Base-by-base conservation (phyloP, 2,888 invertebrate genomes). In the Caenorhabditis sp. region DNA sequence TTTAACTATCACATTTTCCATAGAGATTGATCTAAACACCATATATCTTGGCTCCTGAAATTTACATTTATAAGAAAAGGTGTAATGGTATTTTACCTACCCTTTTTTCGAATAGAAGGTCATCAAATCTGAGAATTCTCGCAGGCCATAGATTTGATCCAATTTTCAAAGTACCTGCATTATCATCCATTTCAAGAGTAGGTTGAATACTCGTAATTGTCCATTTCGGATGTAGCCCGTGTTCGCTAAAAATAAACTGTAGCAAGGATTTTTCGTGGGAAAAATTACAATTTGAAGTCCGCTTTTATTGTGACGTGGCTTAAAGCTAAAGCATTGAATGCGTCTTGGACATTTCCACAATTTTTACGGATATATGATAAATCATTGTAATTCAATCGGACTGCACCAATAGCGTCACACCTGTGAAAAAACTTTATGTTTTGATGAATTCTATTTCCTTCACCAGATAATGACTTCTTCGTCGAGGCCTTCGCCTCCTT, bases 381-480 rank as follows among this genome's bases (percentile, higher is more conserved):
- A 4, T 71, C 71, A 0, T 59, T 53, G 4, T 36, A 2, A 20
- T 57, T 49, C 23, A 71, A 5, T 17, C 61, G 60, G 1, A 71
- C 23, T 52, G 71, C 59, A n/a, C 71, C 71, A n/a, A 71, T 20
- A 10, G 64, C 64, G 27, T 71, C 71, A 0, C 60, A 67, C 71
- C 71, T 67, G n/a, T n/a, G n/a, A n/a, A n/a, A n/a, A 5, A 20
- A 26, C 17, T 53, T 53, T 20, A 53, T 7, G 23, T 7, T 20
- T 5, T 14, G 21, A 14, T 12, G 26, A 27, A 3, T 5, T 14
- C 3, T 2, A 20, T 20, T 27, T 26, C 14, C 27, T 27, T 25
- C 14, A 56, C 10, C 23, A 56, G 12, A 12, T 23, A 56, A n/a
- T 10, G n/a, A 10, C 5, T 10, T n/a, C 14, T 56, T 14, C 12